Evolutionary conservation across 2,113 vertebrate species (phyloP).

Genomic region (Aythya baeri): DNA sequence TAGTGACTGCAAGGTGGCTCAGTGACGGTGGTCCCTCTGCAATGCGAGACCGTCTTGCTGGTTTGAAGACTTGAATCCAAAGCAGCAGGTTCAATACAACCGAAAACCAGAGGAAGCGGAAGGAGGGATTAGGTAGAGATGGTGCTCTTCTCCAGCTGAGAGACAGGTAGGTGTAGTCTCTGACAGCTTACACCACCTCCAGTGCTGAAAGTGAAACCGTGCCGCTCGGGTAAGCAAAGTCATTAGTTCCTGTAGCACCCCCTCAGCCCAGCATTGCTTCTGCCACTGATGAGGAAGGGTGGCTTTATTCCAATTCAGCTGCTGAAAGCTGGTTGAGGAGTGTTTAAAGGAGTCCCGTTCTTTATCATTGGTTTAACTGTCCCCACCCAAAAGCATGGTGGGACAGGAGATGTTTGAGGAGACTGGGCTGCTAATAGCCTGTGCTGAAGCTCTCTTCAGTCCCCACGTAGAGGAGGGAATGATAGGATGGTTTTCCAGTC

Average conservation of each 20-base stretch:
- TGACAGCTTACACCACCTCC: neutral
- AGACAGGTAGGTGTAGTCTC: neutral
- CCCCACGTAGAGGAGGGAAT: neutral
- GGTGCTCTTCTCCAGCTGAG: neutral
- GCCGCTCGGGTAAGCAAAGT: neutral
- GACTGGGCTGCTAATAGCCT: neutral
- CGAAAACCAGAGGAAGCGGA: neutral
- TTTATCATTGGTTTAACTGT: constrained; percentile 10
- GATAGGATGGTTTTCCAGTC: neutral
- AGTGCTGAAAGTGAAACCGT: neutral
- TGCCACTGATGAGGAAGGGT: neutral
- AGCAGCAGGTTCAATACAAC: neutral
- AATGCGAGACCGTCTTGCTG: neutral
- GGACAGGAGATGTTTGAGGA: neutral
- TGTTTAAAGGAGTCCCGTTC: neutral
- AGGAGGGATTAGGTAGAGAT: neutral
- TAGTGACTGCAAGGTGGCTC: neutral
- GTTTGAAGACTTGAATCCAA: constrained; percentile 29
- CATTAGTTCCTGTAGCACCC: neutral
- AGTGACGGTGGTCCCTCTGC: neutral
- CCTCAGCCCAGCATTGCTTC: neutral
- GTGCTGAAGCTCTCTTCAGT: neutral
- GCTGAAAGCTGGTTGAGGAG: neutral
- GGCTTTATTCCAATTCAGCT: neutral
- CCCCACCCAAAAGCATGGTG: neutral